Evolutionary conservation across 2,113 vertebrate species (phyloP), one percentile per base, ranked within the genome.

Genomic region (Prunella fulvescens): DNA sequence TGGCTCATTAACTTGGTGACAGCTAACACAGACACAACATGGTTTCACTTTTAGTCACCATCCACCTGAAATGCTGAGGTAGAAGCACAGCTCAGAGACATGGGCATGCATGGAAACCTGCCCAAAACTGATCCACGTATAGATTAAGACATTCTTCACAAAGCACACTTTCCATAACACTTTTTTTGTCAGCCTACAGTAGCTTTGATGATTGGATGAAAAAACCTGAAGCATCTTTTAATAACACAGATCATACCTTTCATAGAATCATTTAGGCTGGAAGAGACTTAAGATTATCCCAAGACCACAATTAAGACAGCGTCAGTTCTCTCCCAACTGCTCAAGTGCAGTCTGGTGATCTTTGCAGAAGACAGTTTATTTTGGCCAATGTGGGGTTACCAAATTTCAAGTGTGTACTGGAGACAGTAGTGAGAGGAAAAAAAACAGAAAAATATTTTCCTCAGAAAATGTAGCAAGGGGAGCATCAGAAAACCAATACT

Each of bases 111-210:
- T 16, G 20, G 50, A 83, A 88, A 74, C 28, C 44, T 45, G 56
- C 14, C 69, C 35, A 57, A 56, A 65, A 8, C 19, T 6, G 2
- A 16, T 31, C 28, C 48, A 7, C 0, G 1, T 8, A 40, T 0
- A 66, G n/a, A 48, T 33, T 79, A 11, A 80, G 18, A 73, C 20
- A 56, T 15, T 72, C n/a, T 42, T 61, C 62, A 64, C 11, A 50
- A 85, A 82, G 16, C 4, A 56, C 12, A 23, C 18, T 39, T 86
- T 7, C 35, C 24, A 4, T 13, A 90, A 53, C 31, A 39, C 26
- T 16, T 7, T 61, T 37, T 67, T 17, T 19, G 35, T 31, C 31
- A 88, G 33, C 22, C 45, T n/a, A 51, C 3, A 47, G 28, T 25
- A 84, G 81, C 13, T 13, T 45, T 50, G n/a, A 79, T 60, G 51